Conservation (phyloP, 2,888 invertebrate species). For the Melinopterus prodromus region DNA sequence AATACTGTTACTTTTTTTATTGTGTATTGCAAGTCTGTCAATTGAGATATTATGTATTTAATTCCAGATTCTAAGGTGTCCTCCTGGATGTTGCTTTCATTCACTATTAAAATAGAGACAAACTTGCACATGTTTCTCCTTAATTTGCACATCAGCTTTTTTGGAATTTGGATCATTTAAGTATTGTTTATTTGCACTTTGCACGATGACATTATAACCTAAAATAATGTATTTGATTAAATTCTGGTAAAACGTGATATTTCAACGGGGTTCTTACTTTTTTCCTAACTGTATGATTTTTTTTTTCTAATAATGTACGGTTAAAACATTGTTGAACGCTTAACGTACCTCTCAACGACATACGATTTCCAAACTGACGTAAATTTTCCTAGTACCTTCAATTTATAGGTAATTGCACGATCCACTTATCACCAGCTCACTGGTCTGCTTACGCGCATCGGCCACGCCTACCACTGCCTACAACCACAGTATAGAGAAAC, state of each 20-base stretch:
- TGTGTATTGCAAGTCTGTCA: conserved; percentile 38
- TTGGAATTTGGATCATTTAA: background rate
- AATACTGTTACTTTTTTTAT: conserved; percentile 41
- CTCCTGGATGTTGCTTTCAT: conserved; percentile 28
- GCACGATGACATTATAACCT: background rate
- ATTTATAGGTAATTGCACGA: no score
- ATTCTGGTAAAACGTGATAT: background rate
- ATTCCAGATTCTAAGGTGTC: conserved; percentile 29
- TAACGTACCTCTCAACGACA: background rate
- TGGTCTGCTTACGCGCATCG: no score
- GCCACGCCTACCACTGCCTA: no score
- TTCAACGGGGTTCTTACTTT: background rate
- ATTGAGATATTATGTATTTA: conserved; percentile 32
- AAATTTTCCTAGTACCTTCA: no score
- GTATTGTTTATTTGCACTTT: background rate
- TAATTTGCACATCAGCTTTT: background rate
- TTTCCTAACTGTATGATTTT: background rate
- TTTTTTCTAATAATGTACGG: background rate
- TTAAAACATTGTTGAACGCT: background rate
- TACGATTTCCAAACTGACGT: background rate
- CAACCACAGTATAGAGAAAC: no score
- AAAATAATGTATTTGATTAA: background rate
- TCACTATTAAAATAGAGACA: conserved; percentile 30
- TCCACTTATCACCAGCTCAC: no score
- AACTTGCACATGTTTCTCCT: conserved; percentile 31